phyloP scores from a whole-genome alignment of 2,113 vertebrate species.

The Halichoeres trimaculatus region DNA sequence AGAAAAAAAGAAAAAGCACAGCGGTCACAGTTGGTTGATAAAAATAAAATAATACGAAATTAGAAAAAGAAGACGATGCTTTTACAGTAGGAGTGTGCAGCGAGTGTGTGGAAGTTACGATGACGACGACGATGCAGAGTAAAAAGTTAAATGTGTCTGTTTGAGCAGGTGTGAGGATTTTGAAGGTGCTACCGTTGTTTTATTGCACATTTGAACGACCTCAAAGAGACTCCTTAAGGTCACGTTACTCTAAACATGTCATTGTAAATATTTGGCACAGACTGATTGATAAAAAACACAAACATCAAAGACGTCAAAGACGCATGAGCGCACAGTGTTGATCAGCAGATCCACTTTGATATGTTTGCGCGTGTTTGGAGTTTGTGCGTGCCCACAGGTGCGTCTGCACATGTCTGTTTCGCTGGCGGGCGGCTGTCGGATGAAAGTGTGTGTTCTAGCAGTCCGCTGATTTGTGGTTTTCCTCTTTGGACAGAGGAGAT shows the following conservation, averaged over 20 bases:
- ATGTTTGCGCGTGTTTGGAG: conserved; percentile 32
- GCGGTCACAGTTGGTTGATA: conserved; percentile 44
- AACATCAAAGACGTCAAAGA: neutral
- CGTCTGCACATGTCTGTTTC: conserved; percentile 33
- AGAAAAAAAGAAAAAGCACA: conserved; percentile 7
- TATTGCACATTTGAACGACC: conserved; percentile 60
- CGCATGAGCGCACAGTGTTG: conserved; percentile 23
- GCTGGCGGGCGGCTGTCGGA: neutral
- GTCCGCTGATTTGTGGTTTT: conserved; percentile 71
- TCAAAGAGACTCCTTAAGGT: conserved; percentile 12
- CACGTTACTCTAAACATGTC: conserved; percentile 16
- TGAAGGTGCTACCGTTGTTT: conserved; percentile 24
- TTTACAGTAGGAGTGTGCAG: conserved; percentile 44
- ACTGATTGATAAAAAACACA: conserved; percentile 34
- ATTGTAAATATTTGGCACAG: conserved; percentile 55
- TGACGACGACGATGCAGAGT: neutral
- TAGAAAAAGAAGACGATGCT: neutral
- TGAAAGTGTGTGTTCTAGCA: conserved; percentile 57
- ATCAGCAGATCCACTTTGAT: conserved; percentile 39
- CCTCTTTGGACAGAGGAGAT: conserved; percentile 75
- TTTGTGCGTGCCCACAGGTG: conserved; percentile 10
- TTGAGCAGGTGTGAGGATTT: conserved; percentile 2
- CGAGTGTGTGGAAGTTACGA: conserved; percentile 48
- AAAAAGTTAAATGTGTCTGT: neutral
- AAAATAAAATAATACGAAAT: conserved; percentile 24